Base-by-base conservation (phyloP, 2,113 vertebrate genomes). In the Lutjanus erythropterus region DNA sequence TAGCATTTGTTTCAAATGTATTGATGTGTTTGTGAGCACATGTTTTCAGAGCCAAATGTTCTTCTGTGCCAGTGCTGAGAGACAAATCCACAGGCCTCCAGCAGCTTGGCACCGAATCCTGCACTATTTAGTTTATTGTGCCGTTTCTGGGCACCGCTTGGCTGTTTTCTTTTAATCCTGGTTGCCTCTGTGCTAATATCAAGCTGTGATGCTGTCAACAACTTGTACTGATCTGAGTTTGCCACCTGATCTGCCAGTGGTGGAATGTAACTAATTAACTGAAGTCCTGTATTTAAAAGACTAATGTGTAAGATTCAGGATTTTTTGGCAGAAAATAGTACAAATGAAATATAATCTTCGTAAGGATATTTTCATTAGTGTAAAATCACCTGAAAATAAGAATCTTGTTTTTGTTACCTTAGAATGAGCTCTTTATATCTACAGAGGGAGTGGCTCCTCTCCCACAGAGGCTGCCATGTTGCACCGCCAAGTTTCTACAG, bases 61-160 rank as follows among this genome's bases (percentile, higher is more conserved):
- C 8, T 37, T 9, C 0, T 16, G 27, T 67, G 73, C 39, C 39
- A 47, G 73, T 12, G 25, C 15, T 15, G 39, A 21, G 9, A 58
- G 52, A 75, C 39, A 55, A 66, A 66, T 39, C 52, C 29, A 47
- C 21, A 37, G 52, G 39, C 50, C 61, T 46, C 61, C 39, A 35
- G 60, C 60, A 66, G 37, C 50, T 27, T 58, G 50, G 41, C 61
- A 21, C 9, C 21, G 2, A 67, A 9, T 37, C 21, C 59, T 46
- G 29, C n/a, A 27, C 14, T 12, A 3, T 75, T 41, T 53, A 31
- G 62, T 41, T 18, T 19, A 67, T 27, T 27, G 10, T 46, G 21
- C 9, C 2, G 10, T 31, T 64, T 33, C 49, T 44, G 19, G 35
- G 46, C 27, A 44, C 10, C 14, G 18, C 10, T 11, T 41, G 5